Base-by-base conservation (phyloP, 2,888 invertebrate genomes). In the Iselma pallidipennis region DNA sequence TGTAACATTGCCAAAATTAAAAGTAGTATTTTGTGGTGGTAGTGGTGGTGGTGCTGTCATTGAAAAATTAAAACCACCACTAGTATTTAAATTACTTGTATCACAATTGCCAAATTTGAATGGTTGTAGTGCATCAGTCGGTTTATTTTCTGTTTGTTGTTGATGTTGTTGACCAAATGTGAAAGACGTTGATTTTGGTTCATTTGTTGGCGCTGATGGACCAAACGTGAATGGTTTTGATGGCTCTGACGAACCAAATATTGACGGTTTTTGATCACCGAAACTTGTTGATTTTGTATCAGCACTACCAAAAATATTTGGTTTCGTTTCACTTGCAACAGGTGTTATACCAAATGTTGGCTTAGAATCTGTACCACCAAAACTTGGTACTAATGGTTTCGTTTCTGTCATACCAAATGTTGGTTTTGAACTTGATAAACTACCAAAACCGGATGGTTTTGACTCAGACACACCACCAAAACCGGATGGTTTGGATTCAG, bases 1-100 rank as follows among this genome's bases (percentile, higher is more conserved):
- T 12, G 68, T 58, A 52, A 68, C 53, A 19, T 63, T 65, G 5
- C 80, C 81, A 64, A 82, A 82, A 42, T 70, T 75, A 54, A 82
- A 82, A 10, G 76, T 76, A 48, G 72, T 71, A 16, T 73, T 66
- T 7, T 74, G 63, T 25, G 70, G 62, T 50, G 68, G 50, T 21
- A 67, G 49, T 7, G 74, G 63, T 25, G 70, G 62, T 50, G 68
- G 50, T 21, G 68, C 48, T 23, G 52, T 51, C 16, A 51, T 45
- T 7, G 57, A 26, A 19, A 62, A 61, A 50, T 64, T 59, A 23
- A 65, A 63, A 10, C 61, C 74, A 60, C 50, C 37, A 49, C 31
- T 58, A 9, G 50, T 7, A 61, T 58, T 37, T 75, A 50, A n/a
- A 31, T 26, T 56, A 55, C 59, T 54, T 56, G 63, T 19, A 12